These are phyloP conservation scores for Phortica okadai DNA, from an alignment of 2,888 invertebrate genomes.

Conservation along the genomic window DNA sequence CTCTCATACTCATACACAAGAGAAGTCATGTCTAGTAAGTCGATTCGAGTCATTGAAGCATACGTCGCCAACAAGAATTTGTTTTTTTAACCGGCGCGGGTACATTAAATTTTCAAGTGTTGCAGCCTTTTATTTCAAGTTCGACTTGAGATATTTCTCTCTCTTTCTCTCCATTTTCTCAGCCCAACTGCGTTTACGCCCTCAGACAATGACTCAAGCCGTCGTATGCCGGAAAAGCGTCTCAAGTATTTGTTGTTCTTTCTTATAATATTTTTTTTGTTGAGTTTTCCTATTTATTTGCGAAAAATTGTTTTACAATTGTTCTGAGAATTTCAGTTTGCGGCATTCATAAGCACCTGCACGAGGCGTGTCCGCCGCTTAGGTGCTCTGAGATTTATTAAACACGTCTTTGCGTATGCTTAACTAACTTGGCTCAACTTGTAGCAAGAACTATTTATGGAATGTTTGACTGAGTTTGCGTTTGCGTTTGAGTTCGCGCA, in stretches of 20 bases:
- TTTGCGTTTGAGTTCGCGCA: not conserved
- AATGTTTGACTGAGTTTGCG: not conserved
- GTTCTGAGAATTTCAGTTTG: constrained; percentile 15
- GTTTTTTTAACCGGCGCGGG: too few species aligned
- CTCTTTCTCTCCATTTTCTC: too few species aligned
- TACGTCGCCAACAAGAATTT: constrained; percentile 34
- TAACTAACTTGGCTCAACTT: not conserved
- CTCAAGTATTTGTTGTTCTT: not conserved
- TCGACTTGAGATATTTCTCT: too few species aligned
- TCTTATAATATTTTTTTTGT: constrained; percentile 33
- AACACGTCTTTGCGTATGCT: not conserved
- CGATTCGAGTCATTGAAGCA: constrained; percentile 4
- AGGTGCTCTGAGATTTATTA: not conserved
- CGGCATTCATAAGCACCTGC: constrained; percentile 7
- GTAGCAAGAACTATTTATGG: not conserved
- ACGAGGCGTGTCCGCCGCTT: constrained; percentile 2
- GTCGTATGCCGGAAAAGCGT: not conserved
- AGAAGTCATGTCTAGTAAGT: too few species aligned
- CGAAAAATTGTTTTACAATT: constrained; percentile 45
- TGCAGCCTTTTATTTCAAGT: constrained; percentile 31
- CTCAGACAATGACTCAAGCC: too few species aligned
- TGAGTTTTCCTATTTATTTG: constrained; percentile 52
- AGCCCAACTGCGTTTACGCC: too few species aligned
- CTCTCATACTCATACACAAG: constrained; percentile 20
- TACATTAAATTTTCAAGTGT: constrained; percentile 43